These are phyloP conservation scores for Zeus faber DNA, from an alignment of 2,113 vertebrate genomes.

Conservation along the genomic window DNA sequence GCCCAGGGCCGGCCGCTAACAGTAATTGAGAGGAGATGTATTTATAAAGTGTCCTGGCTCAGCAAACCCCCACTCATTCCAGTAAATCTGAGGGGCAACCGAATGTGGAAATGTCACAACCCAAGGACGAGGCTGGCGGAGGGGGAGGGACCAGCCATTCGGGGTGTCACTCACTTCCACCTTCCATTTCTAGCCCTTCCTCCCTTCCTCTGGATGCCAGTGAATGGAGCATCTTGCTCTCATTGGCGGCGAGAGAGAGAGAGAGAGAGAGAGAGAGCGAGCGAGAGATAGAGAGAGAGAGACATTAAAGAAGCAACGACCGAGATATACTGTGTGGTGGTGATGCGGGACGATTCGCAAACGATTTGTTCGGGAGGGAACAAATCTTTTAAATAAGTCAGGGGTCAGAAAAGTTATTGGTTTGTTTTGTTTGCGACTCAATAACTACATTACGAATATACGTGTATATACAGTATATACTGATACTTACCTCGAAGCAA, in stretches of 20 bases:
- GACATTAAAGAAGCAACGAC: too few relatives aligned
- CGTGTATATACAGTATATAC: too few relatives aligned
- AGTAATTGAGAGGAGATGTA: slow-evolving; percentile 74
- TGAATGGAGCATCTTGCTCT: slow-evolving; percentile 4
- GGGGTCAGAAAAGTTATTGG: too few relatives aligned
- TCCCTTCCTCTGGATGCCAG: slow-evolving; percentile 23
- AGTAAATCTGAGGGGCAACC: slow-evolving; percentile 72
- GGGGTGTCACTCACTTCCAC: slow-evolving; percentile 56
- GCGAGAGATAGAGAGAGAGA: too few relatives aligned
- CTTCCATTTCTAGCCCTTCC: slow-evolving; percentile 41
- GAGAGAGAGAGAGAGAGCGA: too few relatives aligned
- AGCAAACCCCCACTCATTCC: slow-evolving; percentile 59
- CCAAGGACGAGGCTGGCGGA: slow-evolving; percentile 68
- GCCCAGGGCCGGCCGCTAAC: slow-evolving; percentile 50
- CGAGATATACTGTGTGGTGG: slow-evolving; percentile 4
- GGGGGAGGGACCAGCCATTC: slow-evolving; percentile 61
- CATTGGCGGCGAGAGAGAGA: too few relatives aligned
- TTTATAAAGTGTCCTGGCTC: slow-evolving; percentile 77
- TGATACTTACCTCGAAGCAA: too few relatives aligned
- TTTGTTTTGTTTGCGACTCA: too few relatives aligned
- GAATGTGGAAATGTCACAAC: slow-evolving; percentile 70
- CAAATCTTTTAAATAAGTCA: too few relatives aligned
- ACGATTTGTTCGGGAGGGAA: too few relatives aligned
- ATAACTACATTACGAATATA: too few relatives aligned
- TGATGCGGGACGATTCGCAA: not conserved